Conservation (phyloP, 2,113 vertebrate species). For the Drymodes brunneopygia region DNA sequence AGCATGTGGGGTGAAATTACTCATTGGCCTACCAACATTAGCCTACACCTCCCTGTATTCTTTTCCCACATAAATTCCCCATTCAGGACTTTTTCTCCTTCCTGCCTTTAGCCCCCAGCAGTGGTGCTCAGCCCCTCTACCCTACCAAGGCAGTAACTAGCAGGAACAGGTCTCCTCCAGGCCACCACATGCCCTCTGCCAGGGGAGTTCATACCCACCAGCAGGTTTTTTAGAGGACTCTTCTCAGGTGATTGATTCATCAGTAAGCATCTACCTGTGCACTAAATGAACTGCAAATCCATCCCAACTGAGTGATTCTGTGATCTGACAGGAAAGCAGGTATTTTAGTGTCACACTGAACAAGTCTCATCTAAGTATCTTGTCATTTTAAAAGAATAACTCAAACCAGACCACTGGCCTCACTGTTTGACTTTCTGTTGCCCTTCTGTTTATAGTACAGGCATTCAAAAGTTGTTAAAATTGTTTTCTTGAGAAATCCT, state of each 20-base stretch:
- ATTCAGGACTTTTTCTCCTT: not conserved
- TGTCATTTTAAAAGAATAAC: not conserved
- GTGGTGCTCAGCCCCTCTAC: not conserved
- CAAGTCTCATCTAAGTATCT: not conserved
- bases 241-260: not conserved
- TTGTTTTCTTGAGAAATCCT: not conserved
- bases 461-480: not conserved
- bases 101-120: not conserved
- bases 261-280: not conserved
- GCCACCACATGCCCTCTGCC: rapidly evolving
- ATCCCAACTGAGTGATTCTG: not conserved
- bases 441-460: not conserved
- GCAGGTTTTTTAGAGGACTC: not conserved
- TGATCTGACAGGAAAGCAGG: not conserved
- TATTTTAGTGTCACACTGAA: not conserved
- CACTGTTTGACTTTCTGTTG: not conserved
- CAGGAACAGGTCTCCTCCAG: not conserved
- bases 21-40: not conserved
- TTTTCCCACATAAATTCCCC: rapidly evolving
- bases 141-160: not conserved
- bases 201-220: not conserved
- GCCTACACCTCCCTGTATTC: not conserved
- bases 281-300: not conserved
- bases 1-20: not conserved
- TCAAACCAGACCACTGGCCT: not conserved